Evolutionary conservation across 2,797 vertebrate genomes (phyloP).

Genomic region (Masticophis lateralis): DNA sequence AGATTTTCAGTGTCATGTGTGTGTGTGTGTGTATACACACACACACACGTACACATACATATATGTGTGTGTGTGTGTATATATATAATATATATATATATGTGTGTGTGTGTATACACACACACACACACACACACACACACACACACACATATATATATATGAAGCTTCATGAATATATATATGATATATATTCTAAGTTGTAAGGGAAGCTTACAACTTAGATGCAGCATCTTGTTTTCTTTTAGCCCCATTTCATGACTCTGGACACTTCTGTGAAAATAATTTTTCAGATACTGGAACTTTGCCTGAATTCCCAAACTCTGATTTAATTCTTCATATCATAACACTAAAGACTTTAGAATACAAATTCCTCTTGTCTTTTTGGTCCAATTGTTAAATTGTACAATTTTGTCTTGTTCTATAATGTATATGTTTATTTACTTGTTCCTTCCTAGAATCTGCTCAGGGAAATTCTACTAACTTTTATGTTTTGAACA

Average conservation of each 20-base stretch:
- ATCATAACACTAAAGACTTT: background rate
- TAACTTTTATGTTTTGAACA: constrained; percentile 10
- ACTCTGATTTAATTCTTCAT: background rate
- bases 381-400: background rate
- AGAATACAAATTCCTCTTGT: background rate
- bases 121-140: too few species aligned
- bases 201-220: background rate
- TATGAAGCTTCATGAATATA: too few species aligned
- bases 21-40: too few species aligned
- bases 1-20: constrained; percentile 17
- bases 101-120: too few species aligned
- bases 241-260: background rate
- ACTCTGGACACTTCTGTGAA: background rate
- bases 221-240: background rate
- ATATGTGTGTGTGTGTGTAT: too few species aligned
- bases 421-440: background rate
- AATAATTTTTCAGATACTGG: background rate
- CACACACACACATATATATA: too few species aligned
- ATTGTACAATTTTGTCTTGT: constrained; percentile 16
- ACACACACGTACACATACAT: too few species aligned
- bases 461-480: constrained; percentile 19
- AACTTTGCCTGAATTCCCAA: background rate
- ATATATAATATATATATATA: too few species aligned
- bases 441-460: background rate
- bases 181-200: too few species aligned